A percentile compares a stretch with the other conserved stretches of the same genome.
Conservation (phyloP, 2,888 invertebrate genomes). For the Lingula anatina region DNA sequence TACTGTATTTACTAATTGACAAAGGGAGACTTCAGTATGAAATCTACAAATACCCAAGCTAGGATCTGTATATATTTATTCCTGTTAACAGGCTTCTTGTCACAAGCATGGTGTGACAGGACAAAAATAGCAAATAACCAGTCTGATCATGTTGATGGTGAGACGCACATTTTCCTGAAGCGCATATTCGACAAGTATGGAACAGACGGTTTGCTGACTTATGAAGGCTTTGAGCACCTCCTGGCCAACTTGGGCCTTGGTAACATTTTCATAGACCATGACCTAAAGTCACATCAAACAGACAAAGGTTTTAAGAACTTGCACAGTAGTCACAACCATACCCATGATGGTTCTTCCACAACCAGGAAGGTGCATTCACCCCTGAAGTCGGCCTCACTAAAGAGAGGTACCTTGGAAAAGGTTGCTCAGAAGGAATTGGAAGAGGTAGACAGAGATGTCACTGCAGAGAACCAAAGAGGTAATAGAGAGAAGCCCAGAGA, state of each 20-base stretch:
- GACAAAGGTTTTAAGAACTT: conserved; percentile 3
- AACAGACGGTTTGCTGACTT: conserved; percentile 58
- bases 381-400: too few relatives aligned
- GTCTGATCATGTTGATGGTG: neutral
- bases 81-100: too few relatives aligned
- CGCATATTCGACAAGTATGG: conserved; percentile 68
- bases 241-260: conserved; percentile 65
- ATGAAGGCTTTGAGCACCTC: conserved; percentile 67
- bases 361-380: neutral
- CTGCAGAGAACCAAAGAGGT: too few relatives aligned
- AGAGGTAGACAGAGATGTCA: too few relatives aligned
- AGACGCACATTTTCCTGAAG: conserved; percentile 5
- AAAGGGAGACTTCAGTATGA: too few relatives aligned
- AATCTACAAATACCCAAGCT: too few relatives aligned
- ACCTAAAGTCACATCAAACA: conserved; percentile 56
- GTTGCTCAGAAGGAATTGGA: too few relatives aligned
- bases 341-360: neutral
- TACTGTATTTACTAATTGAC: too few relatives aligned
- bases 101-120: too few relatives aligned
- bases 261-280: conserved; percentile 51
- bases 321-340: neutral
- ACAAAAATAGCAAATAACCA: neutral
- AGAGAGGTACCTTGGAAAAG: too few relatives aligned
- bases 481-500: too few relatives aligned
- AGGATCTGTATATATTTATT: neutral